Evolutionary conservation across 1,140 invertebrate genomes (phyloP), one percentile per base, ranked within the genome.

Genomic region (Drosophila sulfurigaster): DNA sequence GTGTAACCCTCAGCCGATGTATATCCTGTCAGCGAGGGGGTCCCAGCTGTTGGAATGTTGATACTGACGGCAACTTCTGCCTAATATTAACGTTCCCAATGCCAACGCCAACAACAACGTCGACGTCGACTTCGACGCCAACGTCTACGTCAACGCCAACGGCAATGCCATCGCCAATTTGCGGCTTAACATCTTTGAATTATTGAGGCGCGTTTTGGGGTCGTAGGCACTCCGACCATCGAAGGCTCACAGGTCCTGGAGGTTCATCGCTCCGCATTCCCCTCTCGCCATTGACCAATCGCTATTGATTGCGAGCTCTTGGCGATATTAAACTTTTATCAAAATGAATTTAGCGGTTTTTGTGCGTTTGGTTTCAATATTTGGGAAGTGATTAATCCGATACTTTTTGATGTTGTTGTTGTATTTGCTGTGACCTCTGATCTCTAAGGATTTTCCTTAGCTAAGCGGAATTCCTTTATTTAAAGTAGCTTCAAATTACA

Each of bases 181-280:
- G 83, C 85, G 85, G 85, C 85, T 89, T 85, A 83, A 80, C 83
- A 89, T 88, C 85, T 88, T 89, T 88, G 78, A 88, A 88, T 88
- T 88, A 88, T 88, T 88, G 85, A 89, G 85, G 80, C 79, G 70
- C 80, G 60, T 65, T 65, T 64, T 62, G 69, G 79, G 78, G 81
- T 85, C 78, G 58, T 75, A 81, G 66, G 63, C 63, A 58, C 58
- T 63, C 32, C 32, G 35, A 28, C 20, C 48, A 64, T 28, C 38
- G 32, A 52, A 28, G 20, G 60, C 25, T 35, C 35, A 38, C 8
- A 51, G 35, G 49, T 45, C 49, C 20, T 10, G 10, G 10, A 13
- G 20, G 62, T 32, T 54, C 8, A 6, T 6, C 1, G 1, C 32
- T n/a, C 59, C 10, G 2, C 20, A 16, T 3, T 11, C n/a, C 0